Evolutionary conservation across 2,797 vertebrate species (phyloP).

Genomic region (Decapterus maruadsi): DNA sequence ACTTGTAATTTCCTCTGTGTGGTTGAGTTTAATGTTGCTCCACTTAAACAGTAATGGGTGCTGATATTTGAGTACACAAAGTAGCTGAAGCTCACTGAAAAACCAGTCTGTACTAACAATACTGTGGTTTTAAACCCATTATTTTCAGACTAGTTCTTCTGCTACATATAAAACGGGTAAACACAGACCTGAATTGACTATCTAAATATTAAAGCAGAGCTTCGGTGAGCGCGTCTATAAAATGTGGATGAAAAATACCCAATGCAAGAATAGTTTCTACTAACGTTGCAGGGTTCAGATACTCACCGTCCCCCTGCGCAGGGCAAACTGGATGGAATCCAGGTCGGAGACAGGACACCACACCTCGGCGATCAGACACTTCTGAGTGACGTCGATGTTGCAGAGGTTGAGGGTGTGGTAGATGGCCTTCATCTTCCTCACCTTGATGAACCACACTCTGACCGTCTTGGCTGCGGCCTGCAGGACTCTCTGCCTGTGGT

Average conservation of each 20-base stretch:
- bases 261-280: background rate
- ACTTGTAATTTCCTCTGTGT: background rate
- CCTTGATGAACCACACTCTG: constrained; percentile 99
- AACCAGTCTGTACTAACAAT: background rate
- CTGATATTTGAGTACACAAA: background rate
- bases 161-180: background rate
- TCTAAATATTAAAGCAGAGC: background rate
- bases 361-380: constrained; percentile 98
- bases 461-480: constrained; percentile 96
- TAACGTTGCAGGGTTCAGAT: background rate
- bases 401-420: constrained; percentile 99
- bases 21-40: background rate
- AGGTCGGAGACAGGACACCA: constrained; percentile 98
- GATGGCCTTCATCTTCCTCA: constrained; percentile 99
- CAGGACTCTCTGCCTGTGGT: constrained; percentile 96
- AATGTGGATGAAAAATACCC: background rate
- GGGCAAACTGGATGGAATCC: constrained; percentile 98
- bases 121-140: background rate
- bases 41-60: background rate
- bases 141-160: constrained; percentile 25
- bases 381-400: constrained; percentile 99
- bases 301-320: constrained; percentile 96
- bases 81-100: background rate
- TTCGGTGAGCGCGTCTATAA: background rate
- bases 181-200: background rate